Conservation (phyloP, 2,113 vertebrate genomes). For the Tetrao urogallus region DNA sequence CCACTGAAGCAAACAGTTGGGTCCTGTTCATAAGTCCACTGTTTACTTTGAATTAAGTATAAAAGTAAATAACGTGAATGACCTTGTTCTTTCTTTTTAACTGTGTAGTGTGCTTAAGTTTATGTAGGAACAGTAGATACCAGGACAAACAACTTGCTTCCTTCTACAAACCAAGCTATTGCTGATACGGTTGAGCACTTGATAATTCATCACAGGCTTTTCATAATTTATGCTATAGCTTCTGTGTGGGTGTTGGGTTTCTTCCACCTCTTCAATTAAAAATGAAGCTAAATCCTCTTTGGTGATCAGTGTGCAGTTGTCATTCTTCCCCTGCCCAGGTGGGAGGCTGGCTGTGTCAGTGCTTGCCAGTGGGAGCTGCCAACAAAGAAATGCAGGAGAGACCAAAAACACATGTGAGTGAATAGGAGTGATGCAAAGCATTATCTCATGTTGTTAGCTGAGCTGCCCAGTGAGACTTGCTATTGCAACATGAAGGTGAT, state of each 20-base stretch:
- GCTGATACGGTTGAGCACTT: neutral
- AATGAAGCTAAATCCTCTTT: neutral
- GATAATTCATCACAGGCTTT: neutral
- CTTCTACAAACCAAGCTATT: neutral
- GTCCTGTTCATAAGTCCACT: constrained; percentile 14
- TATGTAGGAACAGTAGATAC: neutral
- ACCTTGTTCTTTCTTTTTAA: neutral
- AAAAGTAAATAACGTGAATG: constrained; percentile 28
- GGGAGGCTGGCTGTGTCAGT: neutral
- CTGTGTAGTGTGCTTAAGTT: neutral
- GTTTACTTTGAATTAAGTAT: constrained; percentile 31
- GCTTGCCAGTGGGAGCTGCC: neutral
- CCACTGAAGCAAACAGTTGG: neutral
- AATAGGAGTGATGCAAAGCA: neutral
- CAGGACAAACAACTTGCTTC: neutral
- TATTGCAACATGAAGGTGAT: accelerated
- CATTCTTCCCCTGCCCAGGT: accelerated
- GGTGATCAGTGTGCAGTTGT: neutral
- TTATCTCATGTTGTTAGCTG: too few relatives aligned
- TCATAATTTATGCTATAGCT: neutral
- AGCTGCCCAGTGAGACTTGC: neutral
- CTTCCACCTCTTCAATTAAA: neutral
- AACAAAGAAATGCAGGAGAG: neutral
- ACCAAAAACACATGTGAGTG: accelerated
- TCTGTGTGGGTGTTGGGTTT: neutral